Conservation (phyloP, 2,888 invertebrate species). For the Ennomos erosarius region DNA sequence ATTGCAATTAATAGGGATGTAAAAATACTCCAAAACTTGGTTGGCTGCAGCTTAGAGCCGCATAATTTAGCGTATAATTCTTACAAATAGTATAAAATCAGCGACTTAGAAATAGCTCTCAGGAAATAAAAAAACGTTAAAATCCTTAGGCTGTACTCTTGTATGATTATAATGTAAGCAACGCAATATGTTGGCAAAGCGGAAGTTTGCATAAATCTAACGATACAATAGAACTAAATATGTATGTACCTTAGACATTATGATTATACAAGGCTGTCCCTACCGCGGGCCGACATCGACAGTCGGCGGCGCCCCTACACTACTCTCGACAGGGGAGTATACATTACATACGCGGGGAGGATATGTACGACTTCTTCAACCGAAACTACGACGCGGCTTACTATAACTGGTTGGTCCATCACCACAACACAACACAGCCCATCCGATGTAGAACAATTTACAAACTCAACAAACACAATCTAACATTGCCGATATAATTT, state of each 20-base stretch:
- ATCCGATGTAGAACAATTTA: conserved; percentile 60
- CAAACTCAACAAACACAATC: conserved; percentile 64
- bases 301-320: conserved; percentile 60
- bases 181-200: conserved; percentile 85
- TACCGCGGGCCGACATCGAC: conserved; percentile 60
- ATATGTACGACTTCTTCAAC: conserved; percentile 81
- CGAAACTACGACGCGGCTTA: conserved; percentile 60
- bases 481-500: conserved; percentile 65
- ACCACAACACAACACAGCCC: conserved; percentile 80
- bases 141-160: conserved; percentile 85
- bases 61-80: conserved; percentile 67
- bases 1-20: conserved; percentile 76
- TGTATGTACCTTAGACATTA: conserved; percentile 82
- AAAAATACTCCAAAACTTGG: conserved; percentile 82
- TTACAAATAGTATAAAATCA: conserved; percentile 78
- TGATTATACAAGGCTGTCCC: conserved; percentile 81
- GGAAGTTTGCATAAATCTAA: conserved; percentile 83
- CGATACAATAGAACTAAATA: conserved; percentile 84
- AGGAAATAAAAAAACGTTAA: conserved; percentile 82
- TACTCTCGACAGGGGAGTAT: conserved; percentile 65
- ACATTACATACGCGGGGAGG: conserved; percentile 73
- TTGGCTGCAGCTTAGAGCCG: conserved; percentile 74
- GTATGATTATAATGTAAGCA: conserved; percentile 84
- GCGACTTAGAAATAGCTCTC: conserved; percentile 85
- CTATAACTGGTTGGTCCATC: conserved; percentile 72